Base-by-base conservation (phyloP, 1,140 invertebrate species). In the Drosophila tani region DNA sequence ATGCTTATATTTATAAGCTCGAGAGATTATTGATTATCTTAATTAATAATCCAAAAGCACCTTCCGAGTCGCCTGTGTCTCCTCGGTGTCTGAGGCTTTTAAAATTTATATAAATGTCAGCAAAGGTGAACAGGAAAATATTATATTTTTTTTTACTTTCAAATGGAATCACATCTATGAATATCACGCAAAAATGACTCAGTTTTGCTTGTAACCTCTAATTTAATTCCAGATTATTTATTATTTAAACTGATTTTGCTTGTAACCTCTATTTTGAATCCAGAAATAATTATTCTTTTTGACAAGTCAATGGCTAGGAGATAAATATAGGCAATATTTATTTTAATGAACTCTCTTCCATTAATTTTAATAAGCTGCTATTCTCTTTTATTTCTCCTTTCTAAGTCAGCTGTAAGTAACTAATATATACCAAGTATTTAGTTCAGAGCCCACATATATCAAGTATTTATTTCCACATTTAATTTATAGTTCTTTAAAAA, bases 81-180 rank as follows among this genome's bases (percentile, higher is more conserved):
- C 32, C 55, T 38, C 9, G 47, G 7, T 17, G 66, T 65, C 59
- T 51, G 19, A 11, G 5, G 12, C 29, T 46, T 35, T 46, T 8
- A 43, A 65, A n/a, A n/a, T n/a, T n/a, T n/a, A n/a, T n/a, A 60
- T 46, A 66, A 60, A 62, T 69, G 29, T 15, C 47, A 53, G 38
- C 32, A 43, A 68, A 65, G 59, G 66, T 65, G 60, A 69, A 29
- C 60, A 45, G 32, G 27, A 21, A 35, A 50, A 50, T 62, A 68
- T 64, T 29, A 43, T 15, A 64, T 64, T 43, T 51, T 64, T 47
- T 3, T 50, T 9, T 21, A 35, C 24, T 74, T 53, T 53, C 17
- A 55, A 62, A 62, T 41, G 11, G 41, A 75, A 55, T 71, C 15
- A 56, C 38, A 21, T 70, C 8, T 19, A n/a, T 35, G 17, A 47